Conservation (phyloP, 2,888 invertebrate genomes). For the Crossocerus cetratus region DNA sequence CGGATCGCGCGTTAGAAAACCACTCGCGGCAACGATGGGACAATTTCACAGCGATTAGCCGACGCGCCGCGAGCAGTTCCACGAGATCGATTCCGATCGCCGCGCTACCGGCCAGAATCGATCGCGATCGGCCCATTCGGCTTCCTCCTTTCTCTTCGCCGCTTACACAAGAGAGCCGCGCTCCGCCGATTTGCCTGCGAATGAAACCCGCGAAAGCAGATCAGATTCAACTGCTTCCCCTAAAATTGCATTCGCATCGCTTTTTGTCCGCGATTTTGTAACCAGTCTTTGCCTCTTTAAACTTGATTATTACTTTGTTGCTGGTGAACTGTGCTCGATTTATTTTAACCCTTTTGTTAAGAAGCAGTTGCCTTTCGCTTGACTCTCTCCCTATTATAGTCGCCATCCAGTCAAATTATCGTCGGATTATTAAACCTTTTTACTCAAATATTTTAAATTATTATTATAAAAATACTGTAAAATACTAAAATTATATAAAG, state of each 20-base stretch:
- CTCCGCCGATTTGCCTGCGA: conserved; percentile 37
- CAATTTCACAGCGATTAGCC: conserved; percentile 65
- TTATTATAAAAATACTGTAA: no score
- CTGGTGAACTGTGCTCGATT: no score
- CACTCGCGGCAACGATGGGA: conserved; percentile 67
- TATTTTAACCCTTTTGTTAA: no score
- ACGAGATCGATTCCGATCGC: conserved; percentile 19
- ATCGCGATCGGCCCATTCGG: conserved; percentile 50
- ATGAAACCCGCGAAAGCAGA: conserved; percentile 4
- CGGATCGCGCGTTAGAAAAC: conserved; percentile 57
- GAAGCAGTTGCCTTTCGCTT: background rate
- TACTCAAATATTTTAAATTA: no score
- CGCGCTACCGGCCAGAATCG: conserved; percentile 21
- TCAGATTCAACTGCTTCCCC: no score
- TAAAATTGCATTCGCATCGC: no score
- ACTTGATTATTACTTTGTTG: no score
- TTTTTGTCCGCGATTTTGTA: no score
- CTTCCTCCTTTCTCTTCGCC: conserved; percentile 74
- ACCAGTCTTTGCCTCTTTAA: no score
- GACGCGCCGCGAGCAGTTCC: conserved; percentile 16
- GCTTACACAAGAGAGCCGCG: conserved; percentile 63
- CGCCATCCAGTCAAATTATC: background rate
- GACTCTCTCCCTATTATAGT: conserved; percentile 6
- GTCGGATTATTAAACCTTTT: no score
- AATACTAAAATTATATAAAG: no score